A percentile compares a stretch with the other conserved stretches of the same genome.
phyloP scores from a whole-genome alignment of 2,888 invertebrate species.

The Archips xylosteana region DNA sequence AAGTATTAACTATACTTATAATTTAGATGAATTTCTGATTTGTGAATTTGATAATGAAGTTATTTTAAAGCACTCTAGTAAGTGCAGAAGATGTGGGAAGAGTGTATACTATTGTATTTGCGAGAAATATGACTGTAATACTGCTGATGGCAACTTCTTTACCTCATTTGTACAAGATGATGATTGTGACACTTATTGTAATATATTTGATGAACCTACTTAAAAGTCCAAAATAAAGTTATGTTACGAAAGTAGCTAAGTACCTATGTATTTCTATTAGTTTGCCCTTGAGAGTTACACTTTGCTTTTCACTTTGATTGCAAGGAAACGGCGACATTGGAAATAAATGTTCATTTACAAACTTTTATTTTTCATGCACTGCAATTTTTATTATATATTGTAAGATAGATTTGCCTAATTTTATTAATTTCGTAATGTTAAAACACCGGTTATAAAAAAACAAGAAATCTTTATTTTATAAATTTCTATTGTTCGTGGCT shows the following conservation, averaged over 20 bases:
- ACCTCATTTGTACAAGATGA: conserved; percentile 65
- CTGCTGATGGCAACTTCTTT: conserved; percentile 70
- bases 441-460: no score
- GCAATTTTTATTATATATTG: no score
- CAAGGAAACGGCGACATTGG: no score
- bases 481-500: no score
- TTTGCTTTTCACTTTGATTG: no score
- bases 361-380: no score
- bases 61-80: conserved; percentile 71
- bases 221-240: conserved; percentile 28
- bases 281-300: not conserved
- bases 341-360: no score
- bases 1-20: conserved; percentile 50
- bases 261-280: not conserved
- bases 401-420: no score
- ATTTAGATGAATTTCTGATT: conserved; percentile 63
- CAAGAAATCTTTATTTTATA: no score
- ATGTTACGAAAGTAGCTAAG: not conserved
- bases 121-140: conserved; percentile 65
- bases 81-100: conserved; percentile 75
- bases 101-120: conserved; percentile 74
- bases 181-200: conserved; percentile 74
- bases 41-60: conserved; percentile 76
- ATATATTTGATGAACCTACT: conserved; percentile 68
- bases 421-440: no score